Conservation (phyloP, 35 echinoderm and acorn worm genomes). For the Heliocidaris erythrogramma region DNA sequence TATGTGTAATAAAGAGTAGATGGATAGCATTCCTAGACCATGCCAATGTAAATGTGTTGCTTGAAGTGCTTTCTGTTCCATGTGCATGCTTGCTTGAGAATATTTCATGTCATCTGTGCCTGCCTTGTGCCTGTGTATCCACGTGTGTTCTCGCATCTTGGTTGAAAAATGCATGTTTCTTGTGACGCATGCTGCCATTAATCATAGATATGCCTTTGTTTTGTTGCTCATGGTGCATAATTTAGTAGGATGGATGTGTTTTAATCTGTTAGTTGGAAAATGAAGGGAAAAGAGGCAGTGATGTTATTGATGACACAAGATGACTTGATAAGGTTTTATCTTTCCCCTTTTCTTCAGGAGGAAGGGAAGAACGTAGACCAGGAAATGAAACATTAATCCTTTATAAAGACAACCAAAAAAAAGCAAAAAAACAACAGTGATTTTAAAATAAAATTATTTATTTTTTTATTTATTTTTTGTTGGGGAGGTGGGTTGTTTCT, state of each 20-base stretch:
- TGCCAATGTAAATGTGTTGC: neutral
- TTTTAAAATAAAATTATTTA: too few relatives aligned
- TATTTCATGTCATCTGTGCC: neutral
- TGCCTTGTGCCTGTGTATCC: neutral
- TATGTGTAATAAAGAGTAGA: too few relatives aligned
- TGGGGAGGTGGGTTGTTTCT: too few relatives aligned
- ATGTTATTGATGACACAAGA: neutral
- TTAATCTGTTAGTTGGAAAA: neutral
- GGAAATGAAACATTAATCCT: too few relatives aligned
- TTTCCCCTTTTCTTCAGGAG: too few relatives aligned
- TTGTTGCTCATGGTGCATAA: neutral
- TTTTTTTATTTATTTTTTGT: too few relatives aligned
- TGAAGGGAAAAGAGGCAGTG: neutral
- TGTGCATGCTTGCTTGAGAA: neutral
- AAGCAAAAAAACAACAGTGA: too few relatives aligned
- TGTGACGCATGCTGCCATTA: neutral
- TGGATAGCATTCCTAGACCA: neutral
- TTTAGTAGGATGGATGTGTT: neutral
- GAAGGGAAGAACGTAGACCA: too few relatives aligned
- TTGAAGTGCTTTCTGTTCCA: neutral
- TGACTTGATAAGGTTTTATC: too few relatives aligned
- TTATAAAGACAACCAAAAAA: too few relatives aligned
- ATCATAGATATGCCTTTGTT: neutral
- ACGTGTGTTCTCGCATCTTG: neutral
- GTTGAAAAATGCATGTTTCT: neutral